Evolutionary conservation across 2,113 vertebrate genomes (phyloP).

Genomic region (Plotosus lineatus): DNA sequence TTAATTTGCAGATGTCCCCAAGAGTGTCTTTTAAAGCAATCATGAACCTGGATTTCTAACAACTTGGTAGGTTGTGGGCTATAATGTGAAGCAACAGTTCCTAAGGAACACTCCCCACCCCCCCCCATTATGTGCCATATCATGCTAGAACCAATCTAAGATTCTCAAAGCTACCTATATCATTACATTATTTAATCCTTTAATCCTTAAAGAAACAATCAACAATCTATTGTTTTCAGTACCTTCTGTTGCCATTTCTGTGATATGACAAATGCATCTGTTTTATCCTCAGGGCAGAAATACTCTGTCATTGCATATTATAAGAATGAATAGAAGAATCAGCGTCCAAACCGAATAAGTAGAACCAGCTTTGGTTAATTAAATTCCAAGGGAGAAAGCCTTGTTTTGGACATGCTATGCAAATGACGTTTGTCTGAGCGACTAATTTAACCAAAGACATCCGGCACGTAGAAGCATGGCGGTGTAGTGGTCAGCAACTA

Average conservation of each 20-base stretch:
- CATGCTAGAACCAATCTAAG: not conserved
- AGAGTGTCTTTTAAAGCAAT: not conserved
- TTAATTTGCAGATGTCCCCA: not conserved
- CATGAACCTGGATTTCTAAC: not conserved
- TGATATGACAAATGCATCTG: conserved; percentile 37
- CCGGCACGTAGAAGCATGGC: too few species aligned
- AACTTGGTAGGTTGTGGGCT: too few species aligned
- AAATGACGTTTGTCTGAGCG: not conserved
- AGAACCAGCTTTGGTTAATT: conserved; percentile 16
- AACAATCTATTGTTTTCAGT: conserved; percentile 26
- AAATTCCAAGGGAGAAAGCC: not conserved
- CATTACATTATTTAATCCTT: conserved; percentile 23
- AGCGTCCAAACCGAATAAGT: not conserved
- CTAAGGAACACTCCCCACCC: not conserved
- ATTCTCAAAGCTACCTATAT: conserved; percentile 2
- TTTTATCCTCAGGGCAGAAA: conserved; percentile 16
- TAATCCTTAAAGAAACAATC: conserved; percentile 37
- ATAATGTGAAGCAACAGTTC: not conserved
- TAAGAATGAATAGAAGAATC: conserved; percentile 16
- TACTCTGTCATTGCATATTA: conserved; percentile 22
- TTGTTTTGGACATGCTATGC: not conserved
- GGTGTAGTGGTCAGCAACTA: too few species aligned
- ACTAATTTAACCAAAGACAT: not conserved
- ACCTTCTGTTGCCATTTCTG: conserved; percentile 27
- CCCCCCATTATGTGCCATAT: too few species aligned